Percentiles rank a stretch among this genome's conserved stretches.
Conservation (phyloP, 2,888 invertebrate genomes). For the Parascotia fuliginaria region DNA sequence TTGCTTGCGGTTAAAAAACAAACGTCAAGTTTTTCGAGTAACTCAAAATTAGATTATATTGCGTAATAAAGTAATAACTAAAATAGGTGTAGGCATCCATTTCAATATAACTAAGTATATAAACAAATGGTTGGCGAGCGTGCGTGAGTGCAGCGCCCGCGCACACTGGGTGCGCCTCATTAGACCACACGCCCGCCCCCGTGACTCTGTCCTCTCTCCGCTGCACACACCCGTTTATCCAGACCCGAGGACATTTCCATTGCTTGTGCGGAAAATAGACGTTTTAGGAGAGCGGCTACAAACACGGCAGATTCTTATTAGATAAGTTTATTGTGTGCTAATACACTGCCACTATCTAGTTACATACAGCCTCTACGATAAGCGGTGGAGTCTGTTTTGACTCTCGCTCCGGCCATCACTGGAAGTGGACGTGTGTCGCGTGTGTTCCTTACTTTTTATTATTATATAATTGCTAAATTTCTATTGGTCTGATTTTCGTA, state of each 20-base stretch:
- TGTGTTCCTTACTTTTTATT: too few relatives aligned
- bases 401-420: too few relatives aligned
- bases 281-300: conserved; percentile 73
- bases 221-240: conserved; percentile 73
- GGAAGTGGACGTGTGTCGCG: too few relatives aligned
- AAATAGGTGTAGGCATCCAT: conserved; percentile 69
- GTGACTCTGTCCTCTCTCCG: conserved; percentile 45
- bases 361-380: conserved; percentile 48
- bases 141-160: conserved; percentile 73
- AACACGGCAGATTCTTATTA: conserved; percentile 66
- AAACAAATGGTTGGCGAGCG: conserved; percentile 62
- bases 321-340: conserved; percentile 81
- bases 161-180: conserved; percentile 70
- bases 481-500: too few relatives aligned
- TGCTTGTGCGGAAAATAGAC: conserved; percentile 76
- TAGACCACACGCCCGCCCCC: conserved; percentile 61
- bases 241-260: conserved; percentile 77
- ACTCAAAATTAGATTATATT: conserved; percentile 42
- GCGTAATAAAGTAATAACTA: conserved; percentile 69
- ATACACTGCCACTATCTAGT: conserved; percentile 63
- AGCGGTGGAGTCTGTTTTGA: conserved; percentile 36
- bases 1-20: conserved; percentile 36
- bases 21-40: conserved; percentile 18
- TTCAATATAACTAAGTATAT: conserved; percentile 55
- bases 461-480: too few relatives aligned